phyloP scores from a whole-genome alignment of 2,113 vertebrate species.

The Numenius arquata region DNA sequence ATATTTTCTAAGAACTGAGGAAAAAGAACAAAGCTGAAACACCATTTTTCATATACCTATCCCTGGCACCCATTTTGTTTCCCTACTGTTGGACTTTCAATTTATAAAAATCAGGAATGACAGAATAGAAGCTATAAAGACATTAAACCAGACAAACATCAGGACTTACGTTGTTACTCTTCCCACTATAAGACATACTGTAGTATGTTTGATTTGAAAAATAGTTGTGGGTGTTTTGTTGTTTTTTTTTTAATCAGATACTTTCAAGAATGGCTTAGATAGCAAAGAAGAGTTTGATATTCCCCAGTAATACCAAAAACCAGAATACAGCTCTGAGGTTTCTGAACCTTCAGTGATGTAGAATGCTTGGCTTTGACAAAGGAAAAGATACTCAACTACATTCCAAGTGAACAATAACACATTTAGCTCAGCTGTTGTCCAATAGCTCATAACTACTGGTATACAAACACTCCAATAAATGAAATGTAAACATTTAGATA shows the following conservation, averaged over 20 bases:
- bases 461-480: not conserved
- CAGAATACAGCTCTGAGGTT: not conserved
- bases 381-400: not conserved
- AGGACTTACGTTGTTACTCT: not conserved
- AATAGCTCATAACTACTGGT: not conserved
- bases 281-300: not conserved
- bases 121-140: not conserved
- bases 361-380: not conserved
- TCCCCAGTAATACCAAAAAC: not conserved
- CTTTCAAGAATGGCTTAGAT: not conserved
- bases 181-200: not conserved
- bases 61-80: not conserved
- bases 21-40: not conserved
- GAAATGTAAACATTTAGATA: not conserved
- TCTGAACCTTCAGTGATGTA: not conserved
- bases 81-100: not conserved
- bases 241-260: not conserved
- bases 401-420: conserved; percentile 6
- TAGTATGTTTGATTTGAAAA: not conserved
- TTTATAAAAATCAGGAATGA: not conserved
- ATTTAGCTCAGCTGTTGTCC: not conserved
- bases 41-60: not conserved
- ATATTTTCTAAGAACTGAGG: not conserved
- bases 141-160: not conserved
- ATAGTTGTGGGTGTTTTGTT: not conserved